A percentile compares a stretch with the other conserved stretches of the same genome.
These are phyloP conservation scores for Orthonyx spaldingii DNA, from an alignment of 2,113 vertebrate species.

Conservation along the genomic window DNA sequence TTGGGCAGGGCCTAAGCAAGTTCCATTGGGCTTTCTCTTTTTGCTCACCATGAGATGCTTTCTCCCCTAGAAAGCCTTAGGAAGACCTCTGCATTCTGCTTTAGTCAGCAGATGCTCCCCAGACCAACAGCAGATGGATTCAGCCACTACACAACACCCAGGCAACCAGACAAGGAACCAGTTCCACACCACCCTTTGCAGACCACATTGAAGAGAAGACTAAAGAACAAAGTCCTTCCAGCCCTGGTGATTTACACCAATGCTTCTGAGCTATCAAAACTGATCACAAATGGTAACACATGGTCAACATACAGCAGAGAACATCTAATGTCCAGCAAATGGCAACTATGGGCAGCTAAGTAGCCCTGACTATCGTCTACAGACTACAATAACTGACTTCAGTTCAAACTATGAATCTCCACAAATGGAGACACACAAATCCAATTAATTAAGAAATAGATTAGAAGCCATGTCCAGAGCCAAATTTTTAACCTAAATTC, in stretches of 20 bases:
- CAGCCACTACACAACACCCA: rapidly evolving
- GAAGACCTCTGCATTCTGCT: not conserved
- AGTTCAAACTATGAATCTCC: not conserved
- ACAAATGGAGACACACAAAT: not conserved
- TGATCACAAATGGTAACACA: not conserved
- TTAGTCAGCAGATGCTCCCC: not conserved
- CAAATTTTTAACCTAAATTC: not conserved
- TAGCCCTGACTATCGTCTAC: rapidly evolving
- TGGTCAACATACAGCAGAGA: not conserved
- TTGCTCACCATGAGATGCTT: not conserved
- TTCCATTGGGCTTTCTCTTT: not conserved
- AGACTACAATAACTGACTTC: not conserved
- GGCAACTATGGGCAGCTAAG: not conserved
- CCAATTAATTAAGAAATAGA: not conserved
- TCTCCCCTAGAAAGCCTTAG: not conserved
- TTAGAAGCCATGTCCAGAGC: not conserved
- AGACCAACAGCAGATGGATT: not conserved
- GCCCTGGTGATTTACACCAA: not conserved
- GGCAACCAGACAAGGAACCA: not conserved
- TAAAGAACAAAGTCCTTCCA: not conserved
- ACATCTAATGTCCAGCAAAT: not conserved
- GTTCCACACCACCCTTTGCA: not conserved
- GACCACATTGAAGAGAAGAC: not conserved
- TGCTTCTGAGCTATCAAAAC: not conserved
- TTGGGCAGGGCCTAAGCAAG: not conserved